Conservation (phyloP, 2,888 invertebrate species). For the Tineola bisselliella region DNA sequence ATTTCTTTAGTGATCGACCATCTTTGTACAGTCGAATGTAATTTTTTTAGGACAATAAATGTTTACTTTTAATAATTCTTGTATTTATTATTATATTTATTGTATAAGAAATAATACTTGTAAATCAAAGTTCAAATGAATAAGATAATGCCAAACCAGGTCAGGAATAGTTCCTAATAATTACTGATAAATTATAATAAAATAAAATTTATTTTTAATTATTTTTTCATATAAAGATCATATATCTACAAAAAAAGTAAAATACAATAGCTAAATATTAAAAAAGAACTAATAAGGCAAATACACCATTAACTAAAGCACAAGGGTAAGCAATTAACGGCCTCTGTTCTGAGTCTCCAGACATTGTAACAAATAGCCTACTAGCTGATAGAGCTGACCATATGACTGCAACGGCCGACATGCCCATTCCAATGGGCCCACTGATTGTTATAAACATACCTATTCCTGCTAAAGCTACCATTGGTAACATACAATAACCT, state of each 20-base stretch:
- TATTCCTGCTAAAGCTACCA: conserved; percentile 85
- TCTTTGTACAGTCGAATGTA: conserved; percentile 55
- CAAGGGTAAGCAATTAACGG: conserved; percentile 92
- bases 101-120: background rate
- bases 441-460: conserved; percentile 82
- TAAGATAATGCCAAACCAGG: background rate
- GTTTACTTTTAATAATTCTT: background rate
- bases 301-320: conserved; percentile 90
- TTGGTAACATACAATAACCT: conserved; percentile 93
- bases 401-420: conserved; percentile 75
- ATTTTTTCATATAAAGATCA: no score
- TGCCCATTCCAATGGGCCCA: conserved; percentile 72
- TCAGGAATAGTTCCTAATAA: no score
- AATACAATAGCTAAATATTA: background rate
- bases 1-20: conserved; percentile 79
- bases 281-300: conserved; percentile 90
- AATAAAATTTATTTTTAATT: no score
- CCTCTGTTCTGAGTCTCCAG: conserved; percentile 86
- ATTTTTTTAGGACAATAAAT: conserved; percentile 23
- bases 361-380: conserved; percentile 89
- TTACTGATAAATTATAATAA: no score
- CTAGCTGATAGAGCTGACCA: conserved; percentile 96
- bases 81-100: background rate
- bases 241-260: no score
- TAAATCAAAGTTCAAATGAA: background rate